Base-by-base conservation (phyloP, 2,797 vertebrate species). In the Astyanax mexicanus region DNA sequence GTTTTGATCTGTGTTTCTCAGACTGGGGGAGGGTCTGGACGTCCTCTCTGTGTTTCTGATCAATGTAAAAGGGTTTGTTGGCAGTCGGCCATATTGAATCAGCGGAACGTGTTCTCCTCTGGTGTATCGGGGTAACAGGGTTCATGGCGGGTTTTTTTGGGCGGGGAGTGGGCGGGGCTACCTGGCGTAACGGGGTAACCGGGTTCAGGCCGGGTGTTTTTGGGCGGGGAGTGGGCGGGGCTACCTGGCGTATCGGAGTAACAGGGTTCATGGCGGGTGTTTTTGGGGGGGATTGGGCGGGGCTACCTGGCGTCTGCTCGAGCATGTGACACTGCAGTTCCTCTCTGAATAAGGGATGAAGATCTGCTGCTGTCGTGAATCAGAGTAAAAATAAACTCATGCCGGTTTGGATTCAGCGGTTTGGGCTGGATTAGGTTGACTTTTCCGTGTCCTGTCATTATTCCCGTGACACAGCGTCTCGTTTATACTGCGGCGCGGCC, bases 41-140 rank as follows among this genome's bases (percentile, higher is more conserved):
- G 19, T 82, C 70, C 64, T 55, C 51, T 77, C 77, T 52, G 62
- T 25, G 60, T 29, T 60, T 77, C 81, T 80, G 81, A 91, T 88
- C 78, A 89, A 89, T 88, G 79, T 23, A 83, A 87, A 89, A 78
- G 74, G 80, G 11, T 62, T 78, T 17, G 15, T 73, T 91, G 88
- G 91, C 90, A 49, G 2, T 7, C 57, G 62, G 87, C 89, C 89
- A 89, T 84, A 61, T 86, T 85, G 80, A 89, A 89, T 91, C 74
- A 87, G 79, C 86, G 79, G 85, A 87, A 85, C 84, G 72, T 82
- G 9, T 32, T 37, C 45, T 44, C 55, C n/a, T n/a, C n/a, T n/a
- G n/a, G n/a, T n/a, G n/a, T n/a, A n/a, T n/a, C n/a, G n/a, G n/a
- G n/a, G n/a, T 89, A 90, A 87, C 84, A 85, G 80, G 73, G 83